These are phyloP conservation scores for Opisthograptis luteolata DNA, from an alignment of 2,888 invertebrate species.

Conservation along the genomic window DNA sequence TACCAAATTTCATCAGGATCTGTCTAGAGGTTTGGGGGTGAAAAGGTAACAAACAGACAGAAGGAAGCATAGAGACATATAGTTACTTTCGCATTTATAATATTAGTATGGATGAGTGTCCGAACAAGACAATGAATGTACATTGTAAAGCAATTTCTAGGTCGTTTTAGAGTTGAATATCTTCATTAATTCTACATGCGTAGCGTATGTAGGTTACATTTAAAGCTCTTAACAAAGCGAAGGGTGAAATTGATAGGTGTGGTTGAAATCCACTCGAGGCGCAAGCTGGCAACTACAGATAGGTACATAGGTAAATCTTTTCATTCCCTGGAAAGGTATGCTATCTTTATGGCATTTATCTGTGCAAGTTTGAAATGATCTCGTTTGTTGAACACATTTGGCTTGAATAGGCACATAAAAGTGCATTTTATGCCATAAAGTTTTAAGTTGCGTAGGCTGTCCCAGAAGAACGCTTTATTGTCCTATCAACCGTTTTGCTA, in stretches of 20 bases:
- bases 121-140: constrained; percentile 19
- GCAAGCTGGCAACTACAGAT: background rate
- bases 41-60: no score
- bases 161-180: constrained; percentile 17
- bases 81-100: no score
- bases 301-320: no score
- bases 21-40: no score
- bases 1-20: no score
- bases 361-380: background rate
- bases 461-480: constrained; percentile 12
- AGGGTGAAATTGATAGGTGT: no score
- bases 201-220: background rate
- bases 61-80: no score
- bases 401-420: constrained; percentile 1
- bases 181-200: background rate
- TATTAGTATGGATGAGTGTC: no score
- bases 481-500: constrained; percentile 14
- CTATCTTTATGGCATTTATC: background rate
- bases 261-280: no score
- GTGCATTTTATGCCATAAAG: constrained; percentile 10
- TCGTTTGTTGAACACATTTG: constrained; percentile 1
- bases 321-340: no score
- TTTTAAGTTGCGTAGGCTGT: constrained; percentile 12
- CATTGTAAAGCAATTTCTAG: constrained; percentile 21
- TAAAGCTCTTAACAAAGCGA: no score